phyloP scores from a whole-genome alignment of 1,140 invertebrate genomes.

The Drosophila grimshawi region DNA sequence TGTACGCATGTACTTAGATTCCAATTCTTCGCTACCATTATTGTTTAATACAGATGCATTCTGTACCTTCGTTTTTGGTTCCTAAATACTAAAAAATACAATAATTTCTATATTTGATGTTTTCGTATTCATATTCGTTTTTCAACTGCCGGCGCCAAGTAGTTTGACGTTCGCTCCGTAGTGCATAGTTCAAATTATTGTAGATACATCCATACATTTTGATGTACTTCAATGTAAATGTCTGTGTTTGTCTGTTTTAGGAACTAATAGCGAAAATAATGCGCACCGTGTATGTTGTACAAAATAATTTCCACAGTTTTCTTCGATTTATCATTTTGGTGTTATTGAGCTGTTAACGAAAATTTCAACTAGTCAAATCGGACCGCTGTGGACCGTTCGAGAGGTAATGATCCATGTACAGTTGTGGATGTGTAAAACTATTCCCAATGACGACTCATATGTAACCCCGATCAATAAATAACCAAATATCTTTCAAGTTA shows the following conservation, averaged over 20 bases:
- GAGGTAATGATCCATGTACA: neutral
- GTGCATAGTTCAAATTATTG: conserved; percentile 43
- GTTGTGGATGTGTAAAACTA: too few relatives aligned
- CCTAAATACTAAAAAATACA: conserved; percentile 62
- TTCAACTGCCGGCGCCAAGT: conserved; percentile 41
- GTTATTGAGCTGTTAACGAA: conserved; percentile 36
- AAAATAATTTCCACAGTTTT: conserved; percentile 39
- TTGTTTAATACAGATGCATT: conserved; percentile 71
- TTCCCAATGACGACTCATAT: neutral
- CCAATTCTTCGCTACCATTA: conserved; percentile 62
- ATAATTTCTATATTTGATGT: conserved; percentile 50
- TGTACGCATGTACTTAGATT: conserved; percentile 32
- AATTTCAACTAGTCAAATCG: conserved; percentile 3
- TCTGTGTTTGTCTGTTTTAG: conserved; percentile 50
- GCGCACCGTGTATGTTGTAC: conserved; percentile 43
- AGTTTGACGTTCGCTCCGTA: conserved; percentile 16
- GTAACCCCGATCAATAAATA: conserved; percentile 12
- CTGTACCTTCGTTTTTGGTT: conserved; percentile 42
- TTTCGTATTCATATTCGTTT: conserved; percentile 31
- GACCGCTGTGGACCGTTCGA: neutral
- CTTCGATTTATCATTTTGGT: conserved; percentile 16
- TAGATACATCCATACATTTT: conserved; percentile 11
- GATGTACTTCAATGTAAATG: conserved; percentile 47
- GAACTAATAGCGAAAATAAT: conserved; percentile 78
- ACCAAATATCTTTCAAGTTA: neutral